phyloP scores from a whole-genome alignment of 2,888 invertebrate species.

The Nineta flava region DNA sequence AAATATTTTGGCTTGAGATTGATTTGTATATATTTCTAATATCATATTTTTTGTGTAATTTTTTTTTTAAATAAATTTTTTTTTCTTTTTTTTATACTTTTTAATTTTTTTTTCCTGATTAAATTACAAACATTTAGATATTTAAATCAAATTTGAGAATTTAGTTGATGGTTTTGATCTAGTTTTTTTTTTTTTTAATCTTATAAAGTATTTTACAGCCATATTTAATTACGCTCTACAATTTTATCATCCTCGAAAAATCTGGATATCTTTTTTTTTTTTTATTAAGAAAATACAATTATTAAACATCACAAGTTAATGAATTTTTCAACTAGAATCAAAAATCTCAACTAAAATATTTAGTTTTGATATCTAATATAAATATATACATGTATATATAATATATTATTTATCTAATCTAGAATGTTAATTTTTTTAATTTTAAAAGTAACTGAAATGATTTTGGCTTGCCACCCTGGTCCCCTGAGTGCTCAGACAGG shows the following conservation, averaged over 20 bases:
- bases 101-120: conserved; percentile 5
- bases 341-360: not conserved
- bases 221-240: too few relatives aligned
- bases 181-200: not conserved
- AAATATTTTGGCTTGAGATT: conserved; percentile 9
- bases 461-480: conserved; percentile 29
- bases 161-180: not conserved
- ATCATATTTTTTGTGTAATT: not conserved
- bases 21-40: conserved; percentile 1
- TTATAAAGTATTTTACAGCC: not conserved
- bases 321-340: not conserved
- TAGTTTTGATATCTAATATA: too few relatives aligned
- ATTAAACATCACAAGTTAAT: too few relatives aligned
- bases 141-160: not conserved
- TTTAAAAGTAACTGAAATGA: conserved; percentile 1
- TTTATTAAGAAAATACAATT: too few relatives aligned
- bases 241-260: too few relatives aligned
- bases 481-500: conserved; percentile 24
- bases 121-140: conserved; percentile 1
- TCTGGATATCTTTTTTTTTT: too few relatives aligned
- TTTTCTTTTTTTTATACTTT: conserved; percentile 4
- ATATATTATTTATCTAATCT: too few relatives aligned
- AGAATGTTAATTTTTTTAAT: not conserved
- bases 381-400: too few relatives aligned
- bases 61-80: conserved; percentile 3